These are phyloP conservation scores for Andrena chrysosceles DNA, from an alignment of 2,888 invertebrate species.

Conservation along the genomic window DNA sequence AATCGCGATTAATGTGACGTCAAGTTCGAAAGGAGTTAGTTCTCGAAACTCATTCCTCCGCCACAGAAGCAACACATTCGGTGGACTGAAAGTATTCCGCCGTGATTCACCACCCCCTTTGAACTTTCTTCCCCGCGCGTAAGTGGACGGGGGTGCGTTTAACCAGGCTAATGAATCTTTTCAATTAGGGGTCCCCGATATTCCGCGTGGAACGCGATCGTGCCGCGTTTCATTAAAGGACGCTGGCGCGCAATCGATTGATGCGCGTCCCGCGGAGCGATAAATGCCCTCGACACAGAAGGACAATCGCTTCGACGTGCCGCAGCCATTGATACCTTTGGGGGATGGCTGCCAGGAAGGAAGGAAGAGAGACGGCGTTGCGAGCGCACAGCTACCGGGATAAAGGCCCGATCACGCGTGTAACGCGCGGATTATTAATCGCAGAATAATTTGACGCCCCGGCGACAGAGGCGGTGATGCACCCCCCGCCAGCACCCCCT, in stretches of 20 bases:
- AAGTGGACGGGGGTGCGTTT: not conserved
- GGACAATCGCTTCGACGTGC: conserved; percentile 70
- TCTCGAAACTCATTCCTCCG: not conserved
- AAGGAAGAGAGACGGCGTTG: conserved; percentile 66
- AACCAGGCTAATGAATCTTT: conserved; percentile 37
- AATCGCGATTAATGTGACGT: no score
- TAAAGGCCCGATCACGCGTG: conserved; percentile 82
- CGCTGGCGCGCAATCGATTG: conserved; percentile 57
- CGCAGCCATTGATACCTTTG: conserved; percentile 71
- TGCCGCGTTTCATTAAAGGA: conserved; percentile 65
- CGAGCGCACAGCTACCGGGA: conserved; percentile 56
- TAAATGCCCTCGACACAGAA: conserved; percentile 71
- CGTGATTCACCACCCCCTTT: not conserved
- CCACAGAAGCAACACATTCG: not conserved
- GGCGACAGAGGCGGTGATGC: conserved; percentile 68
- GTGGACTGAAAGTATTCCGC: not conserved
- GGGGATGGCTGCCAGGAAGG: conserved; percentile 68
- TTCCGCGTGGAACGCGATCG: conserved; percentile 19
- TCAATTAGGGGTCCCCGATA: conserved; percentile 26
- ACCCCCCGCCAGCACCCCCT: conserved; percentile 52
- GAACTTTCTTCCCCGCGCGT: not conserved
- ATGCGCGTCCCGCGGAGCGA: conserved; percentile 65
- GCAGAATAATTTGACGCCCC: conserved; percentile 82
- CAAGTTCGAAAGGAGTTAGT: not conserved
- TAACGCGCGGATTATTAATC: conserved; percentile 84